These are phyloP conservation scores for Margaritifera margaritifera DNA, from an alignment of 2,888 invertebrate species.

Conservation along the genomic window DNA sequence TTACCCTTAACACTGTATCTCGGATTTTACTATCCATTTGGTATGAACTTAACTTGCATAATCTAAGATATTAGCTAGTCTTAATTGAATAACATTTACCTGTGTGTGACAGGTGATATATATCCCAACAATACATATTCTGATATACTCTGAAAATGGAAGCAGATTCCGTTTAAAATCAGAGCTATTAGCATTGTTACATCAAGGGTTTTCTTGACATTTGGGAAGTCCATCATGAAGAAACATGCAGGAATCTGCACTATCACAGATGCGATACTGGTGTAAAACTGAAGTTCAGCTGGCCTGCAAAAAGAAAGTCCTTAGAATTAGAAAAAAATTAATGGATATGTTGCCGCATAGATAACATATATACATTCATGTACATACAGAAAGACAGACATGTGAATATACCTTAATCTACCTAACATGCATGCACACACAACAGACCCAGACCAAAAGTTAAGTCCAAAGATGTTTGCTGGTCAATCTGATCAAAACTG, in stretches of 20 bases:
- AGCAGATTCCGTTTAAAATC: conserved; percentile 83
- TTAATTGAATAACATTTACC: conserved; percentile 41
- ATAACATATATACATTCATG: too few species aligned
- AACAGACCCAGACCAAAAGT: too few species aligned
- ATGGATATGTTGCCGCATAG: background rate
- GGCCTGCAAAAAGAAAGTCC: conserved; percentile 76
- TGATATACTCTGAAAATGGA: conserved; percentile 86
- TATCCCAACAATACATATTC: conserved; percentile 87
- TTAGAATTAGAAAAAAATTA: conserved; percentile 3
- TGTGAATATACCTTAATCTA: too few species aligned
- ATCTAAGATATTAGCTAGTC: too few species aligned
- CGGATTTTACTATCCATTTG: too few species aligned
- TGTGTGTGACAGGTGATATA: conserved; percentile 85
- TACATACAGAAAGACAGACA: too few species aligned
- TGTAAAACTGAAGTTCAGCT: conserved; percentile 86
- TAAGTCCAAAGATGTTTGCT: too few species aligned
- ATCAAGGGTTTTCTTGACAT: conserved; percentile 74
- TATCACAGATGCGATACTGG: conserved; percentile 82
- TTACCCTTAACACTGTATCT: too few species aligned
- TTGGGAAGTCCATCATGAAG: conserved; percentile 79
- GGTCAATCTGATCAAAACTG: too few species aligned
- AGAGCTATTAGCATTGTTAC: conserved; percentile 77
- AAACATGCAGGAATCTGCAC: conserved; percentile 83
- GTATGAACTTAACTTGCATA: too few species aligned
- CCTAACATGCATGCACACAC: too few species aligned